These are phyloP conservation scores for Acropternis orthonyx DNA, from an alignment of 2,797 vertebrate species.

Conservation along the genomic window DNA sequence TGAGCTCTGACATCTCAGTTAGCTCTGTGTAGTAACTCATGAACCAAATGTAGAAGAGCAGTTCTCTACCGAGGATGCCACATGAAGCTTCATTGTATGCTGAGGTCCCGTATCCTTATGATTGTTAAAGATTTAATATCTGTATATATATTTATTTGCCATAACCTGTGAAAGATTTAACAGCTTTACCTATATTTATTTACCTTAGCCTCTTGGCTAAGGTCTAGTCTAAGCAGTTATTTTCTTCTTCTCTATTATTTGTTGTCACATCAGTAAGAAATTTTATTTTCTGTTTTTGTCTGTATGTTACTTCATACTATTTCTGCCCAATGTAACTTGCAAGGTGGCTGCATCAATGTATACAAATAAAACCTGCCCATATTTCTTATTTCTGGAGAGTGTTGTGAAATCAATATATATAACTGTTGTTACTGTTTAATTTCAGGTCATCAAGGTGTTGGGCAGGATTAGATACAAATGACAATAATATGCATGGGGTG, in stretches of 20 bases:
- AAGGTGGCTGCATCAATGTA: not conserved
- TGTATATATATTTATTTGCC: not conserved
- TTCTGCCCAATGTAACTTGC: not conserved
- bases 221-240: not conserved
- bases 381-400: not conserved
- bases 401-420: not conserved
- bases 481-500: not conserved
- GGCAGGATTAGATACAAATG: not conserved
- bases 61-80: not conserved
- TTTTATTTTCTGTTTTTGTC: not conserved
- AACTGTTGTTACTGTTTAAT: not conserved
- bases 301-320: not conserved
- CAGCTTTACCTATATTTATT: not conserved
- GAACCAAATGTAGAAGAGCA: not conserved
- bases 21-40: not conserved
- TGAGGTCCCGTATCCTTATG: not conserved
- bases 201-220: not conserved
- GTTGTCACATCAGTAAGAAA: not conserved
- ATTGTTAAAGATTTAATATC: not conserved
- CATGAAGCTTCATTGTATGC: rapidly evolving
- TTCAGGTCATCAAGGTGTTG: not conserved
- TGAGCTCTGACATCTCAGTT: not conserved
- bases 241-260: not conserved
- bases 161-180: not conserved
- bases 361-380: not conserved